Evolutionary conservation across 2,113 vertebrate genomes (phyloP).

Genomic region (Entelurus aequoreus): DNA sequence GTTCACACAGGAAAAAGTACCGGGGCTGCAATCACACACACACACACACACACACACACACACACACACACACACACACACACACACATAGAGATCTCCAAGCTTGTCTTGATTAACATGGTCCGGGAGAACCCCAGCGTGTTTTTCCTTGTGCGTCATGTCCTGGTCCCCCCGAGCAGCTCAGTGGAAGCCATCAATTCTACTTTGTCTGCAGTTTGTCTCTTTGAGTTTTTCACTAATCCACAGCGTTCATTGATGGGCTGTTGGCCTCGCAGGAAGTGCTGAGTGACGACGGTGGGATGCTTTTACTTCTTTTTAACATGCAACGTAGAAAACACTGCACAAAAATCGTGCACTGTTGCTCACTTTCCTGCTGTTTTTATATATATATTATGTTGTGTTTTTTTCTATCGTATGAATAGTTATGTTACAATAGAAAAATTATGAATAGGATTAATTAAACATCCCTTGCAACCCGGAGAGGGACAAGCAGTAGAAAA

Average conservation of each 20-base stretch:
- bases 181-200: slow-evolving; percentile 67
- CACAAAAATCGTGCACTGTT: too few relatives aligned
- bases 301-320: slow-evolving; percentile 1
- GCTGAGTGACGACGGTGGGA: slow-evolving; percentile 35
- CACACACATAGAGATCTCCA: slow-evolving; percentile 23
- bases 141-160: slow-evolving; percentile 66
- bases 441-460: too few relatives aligned
- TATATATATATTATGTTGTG: too few relatives aligned
- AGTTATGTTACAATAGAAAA: too few relatives aligned
- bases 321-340: too few relatives aligned
- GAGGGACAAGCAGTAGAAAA: too few relatives aligned
- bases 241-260: slow-evolving; percentile 45
- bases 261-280: slow-evolving; percentile 36
- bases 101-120: slow-evolving; percentile 70
- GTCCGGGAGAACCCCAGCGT: slow-evolving; percentile 40
- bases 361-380: too few relatives aligned
- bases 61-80: background rate
- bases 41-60: slow-evolving; percentile 10
- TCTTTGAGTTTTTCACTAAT: slow-evolving; percentile 52
- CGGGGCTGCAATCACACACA: background rate
- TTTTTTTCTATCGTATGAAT: too few relatives aligned
- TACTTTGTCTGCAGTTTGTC: slow-evolving; percentile 64
- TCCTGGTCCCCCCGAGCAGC: slow-evolving; percentile 33
- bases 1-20: slow-evolving; percentile 11
- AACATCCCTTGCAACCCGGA: too few relatives aligned